Base-by-base conservation (phyloP, 2,113 vertebrate genomes). In the Enhydra lutris region DNA sequence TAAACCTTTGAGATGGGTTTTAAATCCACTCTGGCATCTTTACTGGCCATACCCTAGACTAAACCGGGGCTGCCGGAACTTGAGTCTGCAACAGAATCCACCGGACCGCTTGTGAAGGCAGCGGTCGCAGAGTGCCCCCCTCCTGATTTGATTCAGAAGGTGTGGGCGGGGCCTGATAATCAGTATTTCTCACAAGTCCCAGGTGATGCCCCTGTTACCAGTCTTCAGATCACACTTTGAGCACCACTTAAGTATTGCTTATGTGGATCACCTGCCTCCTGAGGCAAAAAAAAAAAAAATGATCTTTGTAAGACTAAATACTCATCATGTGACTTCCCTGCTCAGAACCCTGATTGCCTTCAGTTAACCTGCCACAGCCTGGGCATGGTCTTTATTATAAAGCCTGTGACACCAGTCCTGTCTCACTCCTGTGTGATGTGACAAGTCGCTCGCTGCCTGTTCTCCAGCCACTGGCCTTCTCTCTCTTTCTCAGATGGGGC, bases 101-200 rank as follows among this genome's bases (percentile, higher is more conserved):
- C 31, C 13, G 6, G 42, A 73, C 3, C 9, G 8, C 50, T 23
- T 4, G 26, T 31, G n/a, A 85, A 42, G 73, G 23, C 50, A 47
- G 7, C 6, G 21, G 24, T 1, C 11, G 26, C 31, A 8, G 7
- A 34, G 6, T 24, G 0, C 4, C 8, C 17, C 13, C 4, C n/a
- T 74, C 36, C 57, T 81, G 50, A 20, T 21, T 84, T 71, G 42
- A 20, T 21, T 84, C 12, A 24, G n/a, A 63, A 69, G 57, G 50
- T 80, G 21, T 29, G 24, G 24, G 7, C 0, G 6, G 59, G 15
- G 52, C 14, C 24, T 0, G 12, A 6, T 8, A 23, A 78, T 24
- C 24, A n/a, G n/a, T 45, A 36, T 52, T 78, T 69, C 29, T 90
- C 92, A 52, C 4, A 50, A 29, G 57, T 12, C 45, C 52, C 76